phyloP scores from a whole-genome alignment of 2,888 invertebrate genomes.

The Dicroscelio sp. region DNA sequence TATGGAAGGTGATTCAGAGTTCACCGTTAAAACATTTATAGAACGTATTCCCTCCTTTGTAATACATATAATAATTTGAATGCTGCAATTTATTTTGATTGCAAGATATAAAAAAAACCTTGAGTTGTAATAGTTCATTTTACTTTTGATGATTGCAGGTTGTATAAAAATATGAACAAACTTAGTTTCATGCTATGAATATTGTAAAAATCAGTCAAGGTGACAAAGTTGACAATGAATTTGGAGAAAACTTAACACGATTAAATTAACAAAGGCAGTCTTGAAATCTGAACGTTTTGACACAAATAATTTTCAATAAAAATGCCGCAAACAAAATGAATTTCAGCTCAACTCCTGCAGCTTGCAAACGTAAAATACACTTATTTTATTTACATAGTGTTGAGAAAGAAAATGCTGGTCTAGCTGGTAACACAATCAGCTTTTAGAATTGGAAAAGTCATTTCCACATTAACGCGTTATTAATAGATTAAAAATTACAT shows the following conservation, averaged over 20 bases:
- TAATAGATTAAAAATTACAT: conserved; percentile 38
- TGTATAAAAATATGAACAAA: not conserved
- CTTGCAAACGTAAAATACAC: conserved; percentile 52
- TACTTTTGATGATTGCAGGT: not conserved
- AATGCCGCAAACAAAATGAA: conserved; percentile 55
- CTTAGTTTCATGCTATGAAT: no score
- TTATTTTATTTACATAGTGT: conserved; percentile 68
- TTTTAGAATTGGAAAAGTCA: conserved; percentile 52
- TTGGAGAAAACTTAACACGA: no score
- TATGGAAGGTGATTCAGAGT: conserved; percentile 61
- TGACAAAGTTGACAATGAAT: no score
- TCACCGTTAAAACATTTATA: conserved; percentile 66
- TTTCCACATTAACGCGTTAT: conserved; percentile 43
- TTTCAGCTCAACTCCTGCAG: conserved; percentile 77
- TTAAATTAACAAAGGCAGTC: no score
- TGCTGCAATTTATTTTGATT: conserved; percentile 56
- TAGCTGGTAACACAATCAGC: conserved; percentile 47
- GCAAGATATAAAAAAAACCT: no score
- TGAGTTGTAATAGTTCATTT: no score
- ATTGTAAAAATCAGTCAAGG: no score
- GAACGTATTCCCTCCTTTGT: conserved; percentile 56
- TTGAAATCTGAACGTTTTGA: no score
- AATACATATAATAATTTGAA: conserved; percentile 16
- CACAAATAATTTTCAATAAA: no score
- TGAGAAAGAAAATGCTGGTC: conserved; percentile 70